Percentiles rank a stretch among this genome's conserved stretches.
Evolutionary conservation across 1,140 invertebrate genomes (phyloP).

Genomic region (Spodoptera litura): DNA sequence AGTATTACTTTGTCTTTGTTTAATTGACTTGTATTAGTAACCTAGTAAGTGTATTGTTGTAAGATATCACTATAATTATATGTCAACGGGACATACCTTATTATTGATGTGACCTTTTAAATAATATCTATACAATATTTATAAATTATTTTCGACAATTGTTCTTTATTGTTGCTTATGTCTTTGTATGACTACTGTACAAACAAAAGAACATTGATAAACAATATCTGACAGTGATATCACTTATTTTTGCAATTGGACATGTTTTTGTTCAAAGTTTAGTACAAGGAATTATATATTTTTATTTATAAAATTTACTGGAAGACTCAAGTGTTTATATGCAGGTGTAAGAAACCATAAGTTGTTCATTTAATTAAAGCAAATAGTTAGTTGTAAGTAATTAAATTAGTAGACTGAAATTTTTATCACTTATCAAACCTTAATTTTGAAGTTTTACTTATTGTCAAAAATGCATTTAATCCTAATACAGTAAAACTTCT

Average conservation of each 20-base stretch:
- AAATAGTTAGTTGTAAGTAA: slow-evolving; percentile 38
- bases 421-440: slow-evolving; percentile 20
- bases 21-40: slow-evolving; percentile 48
- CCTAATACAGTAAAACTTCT: too few species aligned
- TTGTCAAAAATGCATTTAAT: background rate
- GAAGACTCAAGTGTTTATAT: background rate
- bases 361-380: slow-evolving; percentile 38
- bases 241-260: background rate
- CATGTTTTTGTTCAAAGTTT: too few species aligned
- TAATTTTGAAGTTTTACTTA: background rate
- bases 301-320: slow-evolving; percentile 6
- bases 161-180: background rate
- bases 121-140: background rate
- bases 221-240: background rate
- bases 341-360: slow-evolving; percentile 8
- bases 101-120: slow-evolving; percentile 10
- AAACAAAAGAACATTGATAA: background rate
- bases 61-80: slow-evolving; percentile 6
- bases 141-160: slow-evolving; percentile 1
- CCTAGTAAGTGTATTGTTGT: slow-evolving; percentile 40
- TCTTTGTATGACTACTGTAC: slow-evolving; percentile 9
- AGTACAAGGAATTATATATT: slow-evolving; percentile 39
- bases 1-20: slow-evolving; percentile 43
- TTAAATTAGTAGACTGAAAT: slow-evolving; percentile 47
- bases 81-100: background rate